These are phyloP conservation scores for Lepus americanus DNA, from an alignment of 2,113 vertebrate genomes.

Conservation along the genomic window DNA sequence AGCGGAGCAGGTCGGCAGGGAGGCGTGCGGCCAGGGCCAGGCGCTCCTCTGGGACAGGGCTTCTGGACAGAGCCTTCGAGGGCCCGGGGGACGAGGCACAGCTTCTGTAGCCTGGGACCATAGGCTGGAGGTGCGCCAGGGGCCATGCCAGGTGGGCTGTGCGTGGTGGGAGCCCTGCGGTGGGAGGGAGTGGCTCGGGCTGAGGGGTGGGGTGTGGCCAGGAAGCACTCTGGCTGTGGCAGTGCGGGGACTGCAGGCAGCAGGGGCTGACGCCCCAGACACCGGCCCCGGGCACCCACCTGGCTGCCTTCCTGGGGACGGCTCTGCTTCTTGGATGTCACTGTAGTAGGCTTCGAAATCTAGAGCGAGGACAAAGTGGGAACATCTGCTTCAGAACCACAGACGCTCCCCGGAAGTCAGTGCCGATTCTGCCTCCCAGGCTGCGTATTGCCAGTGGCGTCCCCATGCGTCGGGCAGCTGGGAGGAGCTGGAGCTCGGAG, in stretches of 20 bases:
- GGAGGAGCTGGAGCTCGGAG: not conserved
- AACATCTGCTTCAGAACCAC: not conserved
- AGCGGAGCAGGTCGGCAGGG: not conserved
- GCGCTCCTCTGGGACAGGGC: not conserved
- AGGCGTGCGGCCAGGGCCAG: not conserved
- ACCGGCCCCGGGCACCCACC: conserved; percentile 9
- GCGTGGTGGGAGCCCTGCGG: not conserved
- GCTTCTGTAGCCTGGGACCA: too few relatives aligned
- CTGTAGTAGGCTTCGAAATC: conserved; percentile 84
- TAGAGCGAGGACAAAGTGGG: conserved; percentile 34
- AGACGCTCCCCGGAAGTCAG: too few relatives aligned
- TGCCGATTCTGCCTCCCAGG: rapidly evolving
- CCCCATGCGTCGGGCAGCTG: too few relatives aligned
- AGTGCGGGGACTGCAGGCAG: not conserved
- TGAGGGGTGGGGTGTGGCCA: not conserved
- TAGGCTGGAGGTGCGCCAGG: not conserved
- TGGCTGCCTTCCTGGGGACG: conserved; percentile 65
- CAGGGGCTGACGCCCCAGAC: not conserved
- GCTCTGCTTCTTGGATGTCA: conserved; percentile 86
- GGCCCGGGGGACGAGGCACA: not conserved
- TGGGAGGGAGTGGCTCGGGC: too few relatives aligned
- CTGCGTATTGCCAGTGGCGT: too few relatives aligned
- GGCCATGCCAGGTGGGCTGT: not conserved
- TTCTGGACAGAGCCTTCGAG: not conserved
- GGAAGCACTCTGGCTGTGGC: not conserved